Evolutionary conservation across 2,113 vertebrate genomes (phyloP).

Genomic region (Hyaena hyaena): DNA sequence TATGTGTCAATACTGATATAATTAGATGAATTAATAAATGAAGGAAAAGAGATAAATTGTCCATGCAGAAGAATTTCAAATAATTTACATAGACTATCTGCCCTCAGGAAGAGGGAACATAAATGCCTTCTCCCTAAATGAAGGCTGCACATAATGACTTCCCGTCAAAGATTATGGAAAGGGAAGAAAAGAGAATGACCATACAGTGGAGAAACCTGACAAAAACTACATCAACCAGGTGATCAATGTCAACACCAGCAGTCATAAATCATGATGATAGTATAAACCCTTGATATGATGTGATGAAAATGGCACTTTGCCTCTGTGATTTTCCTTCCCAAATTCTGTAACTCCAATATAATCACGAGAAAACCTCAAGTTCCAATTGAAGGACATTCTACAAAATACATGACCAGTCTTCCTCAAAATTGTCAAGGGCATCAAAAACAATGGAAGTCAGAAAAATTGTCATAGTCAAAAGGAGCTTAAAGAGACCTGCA

Average conservation of each 20-base stretch:
- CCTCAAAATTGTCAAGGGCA: not conserved
- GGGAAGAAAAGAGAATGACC: not conserved
- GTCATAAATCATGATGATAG: not conserved
- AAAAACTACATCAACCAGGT: not conserved
- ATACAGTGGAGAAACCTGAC: not conserved
- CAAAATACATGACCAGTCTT: not conserved
- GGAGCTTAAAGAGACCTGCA: not conserved
- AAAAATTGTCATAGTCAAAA: not conserved
- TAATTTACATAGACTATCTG: not conserved
- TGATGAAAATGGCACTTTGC: not conserved
- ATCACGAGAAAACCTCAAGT: not conserved
- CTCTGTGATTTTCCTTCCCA: not conserved
- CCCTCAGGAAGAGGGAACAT: not conserved
- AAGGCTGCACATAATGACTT: not conserved
- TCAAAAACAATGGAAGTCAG: not conserved
- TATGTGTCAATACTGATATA: not conserved
- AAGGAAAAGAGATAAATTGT: not conserved
- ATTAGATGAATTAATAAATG: constrained; percentile 7
- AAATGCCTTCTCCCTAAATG: not conserved
- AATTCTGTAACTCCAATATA: not conserved
- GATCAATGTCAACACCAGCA: not conserved
- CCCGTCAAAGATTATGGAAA: not conserved
- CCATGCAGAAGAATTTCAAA: not conserved
- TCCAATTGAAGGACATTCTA: not conserved
- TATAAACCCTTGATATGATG: not conserved